Conservation (phyloP, 2,888 invertebrate species). For the Laothoe populi region DNA sequence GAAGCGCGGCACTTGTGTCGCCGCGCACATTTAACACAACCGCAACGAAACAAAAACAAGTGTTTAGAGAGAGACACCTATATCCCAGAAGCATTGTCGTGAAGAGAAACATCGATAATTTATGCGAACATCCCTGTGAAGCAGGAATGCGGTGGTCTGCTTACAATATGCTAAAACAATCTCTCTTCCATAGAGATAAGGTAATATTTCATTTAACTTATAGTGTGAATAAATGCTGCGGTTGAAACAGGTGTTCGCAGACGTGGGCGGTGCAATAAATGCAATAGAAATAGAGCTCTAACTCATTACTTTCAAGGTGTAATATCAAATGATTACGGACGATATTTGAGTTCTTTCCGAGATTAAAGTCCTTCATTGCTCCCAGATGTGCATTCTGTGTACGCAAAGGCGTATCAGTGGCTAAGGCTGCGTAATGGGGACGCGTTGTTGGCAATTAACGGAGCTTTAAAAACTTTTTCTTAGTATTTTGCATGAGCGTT, state of each 20-base stretch:
- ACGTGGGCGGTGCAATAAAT: slow-evolving; percentile 54
- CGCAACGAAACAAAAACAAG: slow-evolving; percentile 76
- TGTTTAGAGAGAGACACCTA: slow-evolving; percentile 71
- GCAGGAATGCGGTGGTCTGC: slow-evolving; percentile 68
- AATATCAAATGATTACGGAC: slow-evolving; percentile 34
- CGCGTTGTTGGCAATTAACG: slow-evolving; percentile 75
- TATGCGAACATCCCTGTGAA: slow-evolving; percentile 82
- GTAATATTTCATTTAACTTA: slow-evolving; percentile 41
- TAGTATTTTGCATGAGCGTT: slow-evolving; percentile 35
- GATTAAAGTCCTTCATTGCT: slow-evolving; percentile 63
- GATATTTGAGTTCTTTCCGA: slow-evolving; percentile 47
- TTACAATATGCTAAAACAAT: slow-evolving; percentile 39
- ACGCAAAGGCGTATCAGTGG: slow-evolving; percentile 73
- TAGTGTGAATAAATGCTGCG: slow-evolving; percentile 64
- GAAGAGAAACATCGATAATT: slow-evolving; percentile 82
- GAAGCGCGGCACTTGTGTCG: slow-evolving; percentile 65
- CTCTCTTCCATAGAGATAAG: slow-evolving; percentile 34
- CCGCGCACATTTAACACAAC: slow-evolving; percentile 61
- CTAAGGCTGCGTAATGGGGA: slow-evolving; percentile 67
- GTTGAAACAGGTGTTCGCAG: slow-evolving; percentile 82
- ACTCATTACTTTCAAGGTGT: background rate
- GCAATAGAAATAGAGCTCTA: slow-evolving; percentile 39
- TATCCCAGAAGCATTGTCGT: slow-evolving; percentile 61
- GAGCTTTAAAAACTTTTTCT: slow-evolving; percentile 53
- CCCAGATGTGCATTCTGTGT: slow-evolving; percentile 81